Percentiles rank a stretch among this genome's conserved stretches.
These are phyloP conservation scores for Miltochrista miniata DNA, from an alignment of 2,888 invertebrate genomes.

Conservation along the genomic window DNA sequence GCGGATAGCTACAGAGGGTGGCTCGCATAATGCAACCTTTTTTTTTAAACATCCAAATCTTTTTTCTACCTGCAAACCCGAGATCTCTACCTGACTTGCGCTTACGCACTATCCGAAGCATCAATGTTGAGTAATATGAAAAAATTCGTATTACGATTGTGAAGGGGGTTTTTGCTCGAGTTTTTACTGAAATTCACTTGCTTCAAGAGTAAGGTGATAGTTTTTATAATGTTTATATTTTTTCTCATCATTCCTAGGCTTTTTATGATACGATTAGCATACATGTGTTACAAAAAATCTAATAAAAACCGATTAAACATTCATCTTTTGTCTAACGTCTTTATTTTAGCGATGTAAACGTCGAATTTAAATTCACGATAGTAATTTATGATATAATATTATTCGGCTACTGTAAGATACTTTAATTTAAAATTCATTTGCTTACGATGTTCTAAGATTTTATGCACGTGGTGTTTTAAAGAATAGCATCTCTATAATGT, in stretches of 20 bases:
- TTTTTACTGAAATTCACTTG: conserved; percentile 78
- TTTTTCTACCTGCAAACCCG: conserved; percentile 82
- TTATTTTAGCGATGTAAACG: neutral
- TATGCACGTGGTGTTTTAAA: too few species aligned
- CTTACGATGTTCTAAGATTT: too few species aligned
- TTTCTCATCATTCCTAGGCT: conserved; percentile 17
- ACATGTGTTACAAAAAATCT: neutral
- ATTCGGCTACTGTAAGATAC: too few species aligned
- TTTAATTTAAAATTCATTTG: too few species aligned
- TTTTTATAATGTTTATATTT: conserved; percentile 68
- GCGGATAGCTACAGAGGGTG: conserved; percentile 71
- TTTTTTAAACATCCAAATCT: conserved; percentile 71
- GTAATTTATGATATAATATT: too few species aligned
- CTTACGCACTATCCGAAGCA: conserved; percentile 70
- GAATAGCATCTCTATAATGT: too few species aligned
- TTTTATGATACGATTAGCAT: conserved; percentile 3
- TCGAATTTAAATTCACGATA: neutral
- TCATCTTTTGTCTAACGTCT: neutral
- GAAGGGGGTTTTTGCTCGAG: conserved; percentile 70
- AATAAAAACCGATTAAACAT: conserved; percentile 1
- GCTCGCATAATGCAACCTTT: conserved; percentile 76
- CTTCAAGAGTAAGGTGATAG: conserved; percentile 50
- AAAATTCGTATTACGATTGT: conserved; percentile 52
- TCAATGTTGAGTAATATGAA: conserved; percentile 57
- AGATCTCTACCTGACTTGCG: conserved; percentile 70